A percentile compares a stretch with the other conserved stretches of the same genome.
phyloP scores from a whole-genome alignment of 30 jellyfish, hydroid and myxozoan species.

The Aurelia coerulea region DNA sequence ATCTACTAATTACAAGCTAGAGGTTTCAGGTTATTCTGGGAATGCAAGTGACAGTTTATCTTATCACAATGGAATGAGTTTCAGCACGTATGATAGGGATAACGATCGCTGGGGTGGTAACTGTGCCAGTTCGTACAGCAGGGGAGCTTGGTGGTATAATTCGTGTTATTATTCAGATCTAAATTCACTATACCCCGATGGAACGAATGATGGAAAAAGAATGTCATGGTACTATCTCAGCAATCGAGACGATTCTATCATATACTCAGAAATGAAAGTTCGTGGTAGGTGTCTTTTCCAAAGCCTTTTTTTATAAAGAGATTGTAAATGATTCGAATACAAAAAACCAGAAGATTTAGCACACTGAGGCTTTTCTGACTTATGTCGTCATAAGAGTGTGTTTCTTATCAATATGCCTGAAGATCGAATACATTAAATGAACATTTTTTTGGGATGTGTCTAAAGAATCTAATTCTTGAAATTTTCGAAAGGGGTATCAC shows the following conservation, averaged over 20 bases:
- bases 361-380: too few species aligned
- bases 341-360: too few species aligned
- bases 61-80: constrained; percentile 1
- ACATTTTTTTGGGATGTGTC: too few species aligned
- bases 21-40: constrained; percentile 21
- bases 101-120: neutral
- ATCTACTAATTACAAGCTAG: constrained; percentile 11
- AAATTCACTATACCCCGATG: constrained; percentile 4
- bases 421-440: too few species aligned
- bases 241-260: neutral
- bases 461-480: too few species aligned
- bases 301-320: too few species aligned
- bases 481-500: too few species aligned
- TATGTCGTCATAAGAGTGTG: too few species aligned
- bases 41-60: constrained; percentile 28
- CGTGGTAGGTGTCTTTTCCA: constrained; percentile 5
- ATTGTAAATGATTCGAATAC: too few species aligned
- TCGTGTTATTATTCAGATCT: neutral
- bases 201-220: neutral
- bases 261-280: constrained; percentile 42
- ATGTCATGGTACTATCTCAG: neutral
- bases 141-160: constrained; percentile 53
- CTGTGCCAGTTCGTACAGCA: constrained; percentile 12
- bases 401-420: too few species aligned
- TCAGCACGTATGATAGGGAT: constrained; percentile 26